Conservation (phyloP, 2,797 vertebrate species). For the Spinibarbus caldwelli region DNA sequence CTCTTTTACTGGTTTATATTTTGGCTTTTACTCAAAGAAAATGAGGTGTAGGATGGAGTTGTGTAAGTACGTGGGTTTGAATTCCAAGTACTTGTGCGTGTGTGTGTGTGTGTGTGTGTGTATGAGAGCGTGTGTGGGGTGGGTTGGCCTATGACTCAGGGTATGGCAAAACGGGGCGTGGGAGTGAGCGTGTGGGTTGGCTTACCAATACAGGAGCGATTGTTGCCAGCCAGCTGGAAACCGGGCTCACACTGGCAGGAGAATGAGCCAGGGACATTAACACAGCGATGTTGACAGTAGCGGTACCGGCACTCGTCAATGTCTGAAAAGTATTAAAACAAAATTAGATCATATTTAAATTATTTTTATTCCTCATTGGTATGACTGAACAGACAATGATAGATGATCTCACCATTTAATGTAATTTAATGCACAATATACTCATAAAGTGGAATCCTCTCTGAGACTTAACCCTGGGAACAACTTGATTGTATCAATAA, state of each 20-base stretch:
- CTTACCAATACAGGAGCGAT: slow-evolving; percentile 92
- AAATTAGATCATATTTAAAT: not conserved
- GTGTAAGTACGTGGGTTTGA: slow-evolving; percentile 56
- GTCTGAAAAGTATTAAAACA: slow-evolving; percentile 71
- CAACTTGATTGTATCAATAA: no score
- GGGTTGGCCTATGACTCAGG: slow-evolving; percentile 60
- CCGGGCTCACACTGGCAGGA: slow-evolving; percentile 92
- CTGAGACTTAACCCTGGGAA: not conserved
- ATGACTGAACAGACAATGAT: not conserved
- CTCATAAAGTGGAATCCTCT: not conserved
- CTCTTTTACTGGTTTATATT: slow-evolving; percentile 49
- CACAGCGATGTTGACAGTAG: slow-evolving; percentile 92
- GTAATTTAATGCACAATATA: not conserved
- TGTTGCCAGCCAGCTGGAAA: slow-evolving; percentile 91
- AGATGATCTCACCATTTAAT: not conserved
- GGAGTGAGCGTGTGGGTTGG: slow-evolving; percentile 42
- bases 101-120: slow-evolving; percentile 21
- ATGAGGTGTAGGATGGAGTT: slow-evolving; percentile 59
- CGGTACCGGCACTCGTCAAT: slow-evolving; percentile 91
- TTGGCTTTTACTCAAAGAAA: slow-evolving; percentile 41
- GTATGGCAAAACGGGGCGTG: slow-evolving; percentile 39
- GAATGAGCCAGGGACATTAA: slow-evolving; percentile 91
- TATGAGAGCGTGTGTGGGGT: not conserved
- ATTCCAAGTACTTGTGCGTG: no score
- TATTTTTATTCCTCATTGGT: not conserved